Evolutionary conservation across 1,140 invertebrate species (phyloP), one percentile per base, ranked within the genome.

Genomic region (Drosophila sucinea): DNA sequence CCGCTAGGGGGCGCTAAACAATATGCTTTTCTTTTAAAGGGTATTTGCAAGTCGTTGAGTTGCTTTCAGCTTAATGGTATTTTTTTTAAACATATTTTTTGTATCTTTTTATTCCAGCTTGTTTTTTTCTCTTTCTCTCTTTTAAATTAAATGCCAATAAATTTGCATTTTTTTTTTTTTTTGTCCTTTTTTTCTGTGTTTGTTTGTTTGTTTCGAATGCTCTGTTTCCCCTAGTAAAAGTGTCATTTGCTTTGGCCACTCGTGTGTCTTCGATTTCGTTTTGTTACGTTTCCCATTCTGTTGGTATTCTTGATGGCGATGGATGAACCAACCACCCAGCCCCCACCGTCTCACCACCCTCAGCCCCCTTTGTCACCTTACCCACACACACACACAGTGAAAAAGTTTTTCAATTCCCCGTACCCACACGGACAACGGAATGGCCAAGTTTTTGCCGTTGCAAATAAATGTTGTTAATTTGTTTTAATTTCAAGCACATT

Each of bases 391-490:
- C 17, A 44, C 41, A 77, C 3, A 11, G 35, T 11, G 35, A 3
- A 38, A 77, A 86, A 86, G 68, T 86, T 86, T 86, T 86, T 86
- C 83, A 86, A 86, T 86, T 83, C 67, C 44, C 69, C 79, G 35
- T 64, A 76, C 60, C 67, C 73, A 40, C 65, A 68, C 67, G 44
- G 44, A 51, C 44, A 51, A 73, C 60, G 66, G 77, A 84, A 76
- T 86, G 78, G 55, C 78, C 79, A 86, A 85, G 70, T 86, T 86
- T 51, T 86, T 67, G 82, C 77, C 79, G 79, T 77, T 74, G 69
- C 71, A 83, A 86, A 82, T 87, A 86, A 86, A 86, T 82, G 82
- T 86, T 86, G 83, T 87, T 86, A 86, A 86, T 86, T 86, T 82
- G 82, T 87, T 87, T 86, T 87, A 77, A 82, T 86, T 79, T 77